phyloP scores from a whole-genome alignment of 1,140 invertebrate species.

The Penaeus indicus region DNA sequence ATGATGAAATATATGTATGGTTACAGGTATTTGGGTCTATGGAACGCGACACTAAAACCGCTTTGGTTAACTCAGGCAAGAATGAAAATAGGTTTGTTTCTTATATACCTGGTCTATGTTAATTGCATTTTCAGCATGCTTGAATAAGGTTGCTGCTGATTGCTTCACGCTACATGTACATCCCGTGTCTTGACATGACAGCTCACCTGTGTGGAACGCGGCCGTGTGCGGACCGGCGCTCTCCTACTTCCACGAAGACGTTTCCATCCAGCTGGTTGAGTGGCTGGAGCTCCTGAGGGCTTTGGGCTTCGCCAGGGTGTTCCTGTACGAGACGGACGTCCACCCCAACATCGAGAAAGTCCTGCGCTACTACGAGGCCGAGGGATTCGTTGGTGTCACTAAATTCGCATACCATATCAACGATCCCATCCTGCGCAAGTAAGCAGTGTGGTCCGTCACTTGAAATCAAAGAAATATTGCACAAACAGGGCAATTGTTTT shows the following conservation, averaged over 20 bases:
- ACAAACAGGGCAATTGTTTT: background rate
- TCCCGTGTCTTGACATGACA: background rate
- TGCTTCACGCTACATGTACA: background rate
- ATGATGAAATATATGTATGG: too few relatives aligned
- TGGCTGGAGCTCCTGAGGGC: constrained; percentile 35
- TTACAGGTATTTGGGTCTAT: too few relatives aligned
- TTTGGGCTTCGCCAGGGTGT: constrained; percentile 23
- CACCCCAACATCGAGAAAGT: constrained; percentile 46
- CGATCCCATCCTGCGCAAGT: constrained; percentile 62
- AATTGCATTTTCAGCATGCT: background rate
- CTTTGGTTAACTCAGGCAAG: too few relatives aligned
- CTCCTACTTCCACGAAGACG: constrained; percentile 42
- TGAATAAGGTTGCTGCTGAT: background rate
- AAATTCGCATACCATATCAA: constrained; percentile 32
- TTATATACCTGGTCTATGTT: background rate
- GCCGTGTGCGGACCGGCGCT: constrained; percentile 34
- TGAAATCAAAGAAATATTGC: background rate
- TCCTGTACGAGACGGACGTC: constrained; percentile 15
- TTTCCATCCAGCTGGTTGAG: constrained; percentile 33
- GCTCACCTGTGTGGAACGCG: background rate
- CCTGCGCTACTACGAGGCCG: constrained; percentile 36
- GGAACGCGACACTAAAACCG: too few relatives aligned
- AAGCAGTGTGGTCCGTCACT: constrained; percentile 33
- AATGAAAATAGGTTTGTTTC: too few relatives aligned
- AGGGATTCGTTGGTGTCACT: constrained; percentile 40